phyloP scores from a whole-genome alignment of 2,797 vertebrate genomes.

The Characodon lateralis region DNA sequence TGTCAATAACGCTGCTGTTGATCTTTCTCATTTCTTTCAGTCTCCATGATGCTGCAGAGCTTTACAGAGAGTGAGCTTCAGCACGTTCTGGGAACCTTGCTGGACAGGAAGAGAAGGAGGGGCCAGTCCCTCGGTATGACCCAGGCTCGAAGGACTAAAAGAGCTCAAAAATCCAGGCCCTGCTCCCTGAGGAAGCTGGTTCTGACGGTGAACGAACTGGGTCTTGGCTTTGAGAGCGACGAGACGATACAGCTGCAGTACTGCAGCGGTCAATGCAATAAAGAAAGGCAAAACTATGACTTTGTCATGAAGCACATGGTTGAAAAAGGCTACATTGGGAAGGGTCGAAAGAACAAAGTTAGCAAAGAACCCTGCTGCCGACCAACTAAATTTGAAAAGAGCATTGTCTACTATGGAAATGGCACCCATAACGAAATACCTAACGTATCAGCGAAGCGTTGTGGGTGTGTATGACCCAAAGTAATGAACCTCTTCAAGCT shows the following conservation, averaged over 20 bases:
- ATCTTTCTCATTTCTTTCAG: constrained; percentile 60
- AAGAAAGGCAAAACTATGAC: constrained; percentile 89
- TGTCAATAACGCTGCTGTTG: not conserved
- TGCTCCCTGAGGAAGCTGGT: constrained; percentile 88
- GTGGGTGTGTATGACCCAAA: constrained; percentile 89
- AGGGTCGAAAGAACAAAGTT: constrained; percentile 83
- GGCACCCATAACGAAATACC: constrained; percentile 88
- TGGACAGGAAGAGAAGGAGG: constrained; percentile 81
- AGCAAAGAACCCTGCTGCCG: constrained; percentile 91
- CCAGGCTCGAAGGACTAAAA: constrained; percentile 83
- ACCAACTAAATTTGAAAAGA: constrained; percentile 86
- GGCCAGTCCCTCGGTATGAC: constrained; percentile 66
- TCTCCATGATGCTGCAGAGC: constrained; percentile 89
- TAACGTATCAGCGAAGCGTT: constrained; percentile 91
- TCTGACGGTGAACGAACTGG: constrained; percentile 92
- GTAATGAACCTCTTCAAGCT: constrained; percentile 48
- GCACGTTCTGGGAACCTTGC: constrained; percentile 84
- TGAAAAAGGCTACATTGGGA: constrained; percentile 68
- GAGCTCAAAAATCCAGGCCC: constrained; percentile 83
- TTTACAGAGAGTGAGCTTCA: constrained; percentile 92
- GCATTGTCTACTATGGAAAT: constrained; percentile 89
- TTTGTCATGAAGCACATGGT: constrained; percentile 88
- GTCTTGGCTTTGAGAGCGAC: constrained; percentile 90
- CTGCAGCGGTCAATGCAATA: constrained; percentile 91
- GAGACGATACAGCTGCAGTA: constrained; percentile 93